Evolutionary conservation across 2,888 invertebrate species (phyloP).

Genomic region (Plagiodera versicolora): DNA sequence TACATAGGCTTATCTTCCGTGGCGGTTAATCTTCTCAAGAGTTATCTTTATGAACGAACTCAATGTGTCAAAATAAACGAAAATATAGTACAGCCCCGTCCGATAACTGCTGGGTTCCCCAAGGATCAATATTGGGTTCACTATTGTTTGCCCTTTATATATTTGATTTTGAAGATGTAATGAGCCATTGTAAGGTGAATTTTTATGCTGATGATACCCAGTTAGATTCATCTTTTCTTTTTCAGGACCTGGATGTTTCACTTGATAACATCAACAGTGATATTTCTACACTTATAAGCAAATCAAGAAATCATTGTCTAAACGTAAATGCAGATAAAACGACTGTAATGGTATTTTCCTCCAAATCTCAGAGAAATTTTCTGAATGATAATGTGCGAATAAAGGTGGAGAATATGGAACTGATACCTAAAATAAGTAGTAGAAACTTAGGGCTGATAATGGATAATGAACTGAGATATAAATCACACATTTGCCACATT

Average conservation of each 20-base stretch:
- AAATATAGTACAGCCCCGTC: not conserved
- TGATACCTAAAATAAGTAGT: not conserved
- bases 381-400: not conserved
- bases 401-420: not conserved
- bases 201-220: not conserved
- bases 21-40: not conserved
- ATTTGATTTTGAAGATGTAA: not conserved
- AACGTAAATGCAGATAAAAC: not conserved
- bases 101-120: not conserved
- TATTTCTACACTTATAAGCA: not conserved
- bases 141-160: not conserved
- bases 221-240: not conserved
- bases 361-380: not conserved
- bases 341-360: not conserved
- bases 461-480: not conserved
- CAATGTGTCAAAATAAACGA: not conserved
- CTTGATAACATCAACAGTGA: constrained; percentile 1
- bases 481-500: constrained; percentile 2
- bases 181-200: not conserved
- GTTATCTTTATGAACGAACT: not conserved
- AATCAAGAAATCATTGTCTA: not conserved
- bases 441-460: not conserved
- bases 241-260: not conserved
- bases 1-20: not conserved
- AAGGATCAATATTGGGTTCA: not conserved